Evolutionary conservation across 2,797 vertebrate genomes (phyloP).

Genomic region (Sciaenops ocellatus): DNA sequence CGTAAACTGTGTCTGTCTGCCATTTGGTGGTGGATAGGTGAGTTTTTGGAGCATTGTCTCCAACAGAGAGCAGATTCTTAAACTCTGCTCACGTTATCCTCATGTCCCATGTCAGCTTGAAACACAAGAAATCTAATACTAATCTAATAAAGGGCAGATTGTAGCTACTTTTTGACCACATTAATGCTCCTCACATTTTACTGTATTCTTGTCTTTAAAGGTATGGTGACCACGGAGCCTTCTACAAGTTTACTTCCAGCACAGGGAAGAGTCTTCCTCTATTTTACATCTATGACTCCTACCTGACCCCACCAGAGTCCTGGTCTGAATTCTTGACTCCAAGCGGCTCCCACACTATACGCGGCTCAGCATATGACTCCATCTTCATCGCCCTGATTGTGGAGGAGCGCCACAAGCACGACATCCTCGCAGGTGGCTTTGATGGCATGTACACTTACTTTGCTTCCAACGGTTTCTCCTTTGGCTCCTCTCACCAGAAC

Average conservation of each 20-base stretch:
- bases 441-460: slow-evolving; percentile 95
- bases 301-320: slow-evolving; percentile 89
- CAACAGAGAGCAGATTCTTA: neutral
- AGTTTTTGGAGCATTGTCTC: neutral
- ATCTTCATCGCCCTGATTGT: slow-evolving; percentile 90
- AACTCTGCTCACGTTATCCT: neutral
- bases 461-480: slow-evolving; percentile 93
- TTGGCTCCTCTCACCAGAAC: slow-evolving; percentile 94
- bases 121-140: neutral
- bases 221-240: slow-evolving; percentile 90
- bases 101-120: neutral
- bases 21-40: neutral
- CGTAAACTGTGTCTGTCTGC: neutral
- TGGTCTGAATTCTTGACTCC: slow-evolving; percentile 90
- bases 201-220: slow-evolving; percentile 67
- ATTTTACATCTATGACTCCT: slow-evolving; percentile 94
- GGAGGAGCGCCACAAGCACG: slow-evolving; percentile 91
- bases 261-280: slow-evolving; percentile 89
- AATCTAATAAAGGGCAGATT: neutral
- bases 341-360: slow-evolving; percentile 87
- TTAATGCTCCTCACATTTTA: neutral
- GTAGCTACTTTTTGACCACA: neutral
- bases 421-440: slow-evolving; percentile 89
- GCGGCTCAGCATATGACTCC: slow-evolving; percentile 88
- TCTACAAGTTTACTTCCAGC: slow-evolving; percentile 90